Evolutionary conservation across 2,113 vertebrate genomes (phyloP).

Genomic region (Charadrius vociferus): DNA sequence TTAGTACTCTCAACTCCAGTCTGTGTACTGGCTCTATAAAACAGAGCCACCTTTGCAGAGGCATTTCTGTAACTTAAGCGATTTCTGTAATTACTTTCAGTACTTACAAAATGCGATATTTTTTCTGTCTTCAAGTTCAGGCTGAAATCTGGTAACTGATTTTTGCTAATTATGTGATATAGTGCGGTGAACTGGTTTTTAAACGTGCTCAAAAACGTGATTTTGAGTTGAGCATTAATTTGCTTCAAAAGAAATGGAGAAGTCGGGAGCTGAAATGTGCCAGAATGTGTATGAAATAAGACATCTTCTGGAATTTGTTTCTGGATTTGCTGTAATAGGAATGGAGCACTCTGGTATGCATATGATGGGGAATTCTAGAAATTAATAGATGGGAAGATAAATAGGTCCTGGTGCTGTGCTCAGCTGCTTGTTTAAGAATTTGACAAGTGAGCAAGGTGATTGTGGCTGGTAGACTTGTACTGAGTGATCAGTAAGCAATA

Average conservation of each 20-base stretch:
- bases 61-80: background rate
- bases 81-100: background rate
- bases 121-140: background rate
- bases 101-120: background rate
- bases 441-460: background rate
- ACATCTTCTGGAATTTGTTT: background rate
- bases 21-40: background rate
- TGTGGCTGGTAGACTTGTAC: background rate
- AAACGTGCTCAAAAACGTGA: background rate
- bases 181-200: background rate
- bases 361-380: background rate
- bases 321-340: background rate
- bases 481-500: too few relatives aligned
- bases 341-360: background rate
- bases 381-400: background rate
- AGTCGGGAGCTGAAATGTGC: background rate
- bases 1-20: background rate
- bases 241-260: background rate
- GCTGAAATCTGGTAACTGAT: background rate
- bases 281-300: constrained; percentile 18
- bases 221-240: background rate
- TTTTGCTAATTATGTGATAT: background rate
- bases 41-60: background rate
- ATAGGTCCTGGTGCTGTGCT: background rate
- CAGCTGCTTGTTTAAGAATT: background rate